These are phyloP conservation scores for Falco peregrinus DNA, from an alignment of 2,797 vertebrate species.

Conservation along the genomic window DNA sequence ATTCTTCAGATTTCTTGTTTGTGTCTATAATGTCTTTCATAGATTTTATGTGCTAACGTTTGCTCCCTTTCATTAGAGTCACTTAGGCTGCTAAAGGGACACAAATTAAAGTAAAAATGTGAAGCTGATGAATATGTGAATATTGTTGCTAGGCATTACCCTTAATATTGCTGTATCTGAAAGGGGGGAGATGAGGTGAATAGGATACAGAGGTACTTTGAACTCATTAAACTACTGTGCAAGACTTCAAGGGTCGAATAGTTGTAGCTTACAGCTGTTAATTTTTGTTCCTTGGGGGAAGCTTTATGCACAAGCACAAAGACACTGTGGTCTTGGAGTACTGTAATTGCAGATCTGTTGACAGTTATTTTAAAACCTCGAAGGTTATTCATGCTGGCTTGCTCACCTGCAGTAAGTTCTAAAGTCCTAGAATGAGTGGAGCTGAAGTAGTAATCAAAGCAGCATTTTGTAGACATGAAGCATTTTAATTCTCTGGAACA, in stretches of 20 bases:
- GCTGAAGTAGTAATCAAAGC: slow-evolving; percentile 36
- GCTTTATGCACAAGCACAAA: slow-evolving; percentile 59
- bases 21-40: slow-evolving; percentile 9
- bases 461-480: neutral
- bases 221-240: slow-evolving; percentile 45
- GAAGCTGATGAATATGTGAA: slow-evolving; percentile 44
- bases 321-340: slow-evolving; percentile 35
- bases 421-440: neutral
- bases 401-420: slow-evolving; percentile 38
- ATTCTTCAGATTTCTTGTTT: slow-evolving; percentile 23
- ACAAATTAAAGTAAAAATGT: slow-evolving; percentile 53
- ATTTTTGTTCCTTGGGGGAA: slow-evolving; percentile 29
- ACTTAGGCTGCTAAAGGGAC: slow-evolving; percentile 41
- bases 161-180: slow-evolving; percentile 18
- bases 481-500: slow-evolving; percentile 13
- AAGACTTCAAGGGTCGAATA: slow-evolving; percentile 46
- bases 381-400: slow-evolving; percentile 29
- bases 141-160: slow-evolving; percentile 52
- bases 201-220: slow-evolving; percentile 21
- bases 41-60: neutral
- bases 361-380: neutral
- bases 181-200: neutral
- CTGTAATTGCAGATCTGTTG: slow-evolving; percentile 47
- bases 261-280: slow-evolving; percentile 37
- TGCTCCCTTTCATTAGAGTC: slow-evolving; percentile 50